Percentiles rank a stretch among this genome's conserved stretches.
These are phyloP conservation scores for Kobus ellipsiprymnus DNA, from an alignment of 2,113 vertebrate genomes.

Conservation along the genomic window DNA sequence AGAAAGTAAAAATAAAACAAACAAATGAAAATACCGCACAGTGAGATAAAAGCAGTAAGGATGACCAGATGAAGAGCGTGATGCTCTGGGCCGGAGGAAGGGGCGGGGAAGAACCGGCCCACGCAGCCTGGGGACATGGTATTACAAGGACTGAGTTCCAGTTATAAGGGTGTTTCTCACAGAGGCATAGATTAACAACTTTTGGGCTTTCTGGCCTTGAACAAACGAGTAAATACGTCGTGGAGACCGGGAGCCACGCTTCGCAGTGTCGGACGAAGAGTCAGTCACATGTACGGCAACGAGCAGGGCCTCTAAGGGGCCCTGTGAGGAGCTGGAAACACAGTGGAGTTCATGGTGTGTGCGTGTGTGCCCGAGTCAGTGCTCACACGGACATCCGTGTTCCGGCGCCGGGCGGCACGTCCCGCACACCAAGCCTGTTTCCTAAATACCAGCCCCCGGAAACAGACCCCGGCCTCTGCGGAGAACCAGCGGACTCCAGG, in stretches of 20 bases:
- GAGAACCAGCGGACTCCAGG: neutral
- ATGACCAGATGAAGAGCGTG: accelerated
- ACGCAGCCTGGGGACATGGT: accelerated
- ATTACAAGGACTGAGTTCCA: neutral
- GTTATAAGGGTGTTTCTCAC: neutral
- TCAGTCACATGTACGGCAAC: accelerated
- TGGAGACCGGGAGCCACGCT: accelerated
- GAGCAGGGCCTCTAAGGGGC: accelerated
- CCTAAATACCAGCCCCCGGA: neutral
- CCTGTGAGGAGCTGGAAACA: neutral
- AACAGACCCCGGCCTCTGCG: neutral
- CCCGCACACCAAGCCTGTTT: neutral
- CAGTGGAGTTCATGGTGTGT: accelerated
- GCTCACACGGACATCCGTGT: accelerated
- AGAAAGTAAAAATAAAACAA: neutral
- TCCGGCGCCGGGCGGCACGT: neutral
- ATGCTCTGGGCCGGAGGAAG: accelerated
- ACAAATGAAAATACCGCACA: neutral
- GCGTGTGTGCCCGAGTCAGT: neutral
- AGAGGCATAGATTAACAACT: accelerated
- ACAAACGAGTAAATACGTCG: accelerated
- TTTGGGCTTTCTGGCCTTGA: neutral
- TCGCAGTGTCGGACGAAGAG: accelerated
- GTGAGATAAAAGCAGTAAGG: neutral
- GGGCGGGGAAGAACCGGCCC: accelerated